Percentiles rank a stretch among this genome's conserved stretches.
Conservation (phyloP, 2,113 vertebrate genomes). For the Malurus elegans region DNA sequence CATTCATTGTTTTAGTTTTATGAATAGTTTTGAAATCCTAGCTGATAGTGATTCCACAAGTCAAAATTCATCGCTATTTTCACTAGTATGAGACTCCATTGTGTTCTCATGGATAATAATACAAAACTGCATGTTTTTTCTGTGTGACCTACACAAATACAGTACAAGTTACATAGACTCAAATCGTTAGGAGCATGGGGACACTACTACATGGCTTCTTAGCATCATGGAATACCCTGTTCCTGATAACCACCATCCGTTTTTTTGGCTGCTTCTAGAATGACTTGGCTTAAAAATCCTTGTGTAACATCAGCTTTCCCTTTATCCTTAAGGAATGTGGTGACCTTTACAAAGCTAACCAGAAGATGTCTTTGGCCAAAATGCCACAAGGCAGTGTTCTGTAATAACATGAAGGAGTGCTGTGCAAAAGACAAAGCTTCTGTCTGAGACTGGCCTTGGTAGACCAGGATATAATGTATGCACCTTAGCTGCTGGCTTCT, state of each 20-base stretch:
- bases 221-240: background rate
- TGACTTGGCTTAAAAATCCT: background rate
- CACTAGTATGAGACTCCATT: background rate
- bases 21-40: background rate
- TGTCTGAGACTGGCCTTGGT: background rate
- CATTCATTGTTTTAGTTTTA: background rate
- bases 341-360: background rate
- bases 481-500: background rate
- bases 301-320: background rate
- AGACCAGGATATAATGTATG: background rate
- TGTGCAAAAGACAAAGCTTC: background rate
- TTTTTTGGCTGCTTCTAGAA: background rate
- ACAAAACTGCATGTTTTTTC: background rate
- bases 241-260: background rate
- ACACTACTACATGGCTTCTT: background rate
- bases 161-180: background rate
- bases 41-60: background rate
- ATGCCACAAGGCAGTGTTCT: background rate
- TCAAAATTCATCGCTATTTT: background rate
- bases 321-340: background rate
- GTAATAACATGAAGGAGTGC: background rate
- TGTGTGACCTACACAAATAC: background rate
- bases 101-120: background rate
- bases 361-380: background rate
- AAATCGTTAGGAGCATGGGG: background rate